A percentile compares a stretch with the other conserved stretches of the same genome.
Evolutionary conservation across 2,888 invertebrate genomes (phyloP).

Genomic region (Aricia artaxerxes): DNA sequence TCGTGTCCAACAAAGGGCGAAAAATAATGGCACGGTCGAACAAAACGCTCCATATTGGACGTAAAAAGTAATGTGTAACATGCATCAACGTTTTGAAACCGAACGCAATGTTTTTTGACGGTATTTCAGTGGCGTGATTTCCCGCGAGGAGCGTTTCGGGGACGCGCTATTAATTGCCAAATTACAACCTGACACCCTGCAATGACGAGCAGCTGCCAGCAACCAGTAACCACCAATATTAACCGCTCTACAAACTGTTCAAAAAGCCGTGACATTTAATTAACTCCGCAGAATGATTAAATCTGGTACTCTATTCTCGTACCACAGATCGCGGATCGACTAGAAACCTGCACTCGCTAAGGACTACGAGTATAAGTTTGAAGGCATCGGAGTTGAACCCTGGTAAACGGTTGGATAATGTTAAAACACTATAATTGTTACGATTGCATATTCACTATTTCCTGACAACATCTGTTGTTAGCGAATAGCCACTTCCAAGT

Average conservation of each 20-base stretch:
- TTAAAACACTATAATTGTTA: too few species aligned
- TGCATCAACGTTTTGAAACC: constrained; percentile 3
- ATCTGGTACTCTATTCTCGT: not conserved
- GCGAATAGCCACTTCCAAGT: too few species aligned
- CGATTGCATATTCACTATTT: too few species aligned
- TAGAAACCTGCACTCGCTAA: not conserved
- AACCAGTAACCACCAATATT: not conserved
- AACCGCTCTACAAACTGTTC: not conserved
- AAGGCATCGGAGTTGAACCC: too few species aligned
- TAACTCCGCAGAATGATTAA: not conserved
- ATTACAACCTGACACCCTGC: constrained; percentile 1
- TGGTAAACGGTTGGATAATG: too few species aligned
- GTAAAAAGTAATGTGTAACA: not conserved
- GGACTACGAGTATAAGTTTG: too few species aligned
- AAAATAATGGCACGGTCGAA: not conserved
- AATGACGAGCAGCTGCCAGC: not conserved
- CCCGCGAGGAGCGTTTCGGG: constrained; percentile 8
- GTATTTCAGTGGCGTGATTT: constrained; percentile 16
- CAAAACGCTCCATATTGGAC: not conserved
- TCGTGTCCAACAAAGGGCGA: too few species aligned
- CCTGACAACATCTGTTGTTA: too few species aligned
- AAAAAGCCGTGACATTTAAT: not conserved
- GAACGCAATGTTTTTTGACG: not conserved
- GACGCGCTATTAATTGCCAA: constrained; percentile 13
- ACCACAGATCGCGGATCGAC: not conserved